Conservation (phyloP, 2,113 vertebrate genomes). For the Acrocephalus arundinaceus region DNA sequence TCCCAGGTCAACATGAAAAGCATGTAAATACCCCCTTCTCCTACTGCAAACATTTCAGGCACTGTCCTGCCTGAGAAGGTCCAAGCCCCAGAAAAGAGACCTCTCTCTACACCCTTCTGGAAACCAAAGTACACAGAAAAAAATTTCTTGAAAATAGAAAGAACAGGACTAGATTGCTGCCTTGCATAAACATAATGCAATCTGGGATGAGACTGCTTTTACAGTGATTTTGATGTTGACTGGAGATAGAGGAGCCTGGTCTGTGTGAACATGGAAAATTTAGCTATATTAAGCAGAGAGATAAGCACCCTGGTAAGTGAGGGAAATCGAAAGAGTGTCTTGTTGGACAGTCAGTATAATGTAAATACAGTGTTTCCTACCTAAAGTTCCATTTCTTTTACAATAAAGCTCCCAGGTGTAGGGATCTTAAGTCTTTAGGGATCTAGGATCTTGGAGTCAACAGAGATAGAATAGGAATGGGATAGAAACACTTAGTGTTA, state of each 20-base stretch:
- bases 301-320: background rate
- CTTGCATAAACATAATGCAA: background rate
- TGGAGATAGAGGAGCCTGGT: background rate
- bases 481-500: background rate
- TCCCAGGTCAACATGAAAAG: background rate
- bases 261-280: background rate
- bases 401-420: background rate
- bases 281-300: slow-evolving; percentile 9
- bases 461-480: background rate
- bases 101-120: background rate
- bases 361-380: background rate
- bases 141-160: background rate
- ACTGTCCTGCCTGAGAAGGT: background rate
- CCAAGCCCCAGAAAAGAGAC: background rate
- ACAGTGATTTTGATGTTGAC: background rate
- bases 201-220: background rate
- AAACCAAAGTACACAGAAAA: background rate
- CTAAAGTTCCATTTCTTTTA: background rate
- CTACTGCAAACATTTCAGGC: background rate
- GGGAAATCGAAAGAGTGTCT: background rate
- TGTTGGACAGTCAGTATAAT: background rate
- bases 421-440: background rate
- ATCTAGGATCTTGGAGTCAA: background rate
- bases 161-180: background rate
- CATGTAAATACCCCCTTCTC: background rate